Percentiles rank a stretch among this genome's conserved stretches.
Evolutionary conservation across 2,797 vertebrate species (phyloP).

Genomic region (Chanos chanos): DNA sequence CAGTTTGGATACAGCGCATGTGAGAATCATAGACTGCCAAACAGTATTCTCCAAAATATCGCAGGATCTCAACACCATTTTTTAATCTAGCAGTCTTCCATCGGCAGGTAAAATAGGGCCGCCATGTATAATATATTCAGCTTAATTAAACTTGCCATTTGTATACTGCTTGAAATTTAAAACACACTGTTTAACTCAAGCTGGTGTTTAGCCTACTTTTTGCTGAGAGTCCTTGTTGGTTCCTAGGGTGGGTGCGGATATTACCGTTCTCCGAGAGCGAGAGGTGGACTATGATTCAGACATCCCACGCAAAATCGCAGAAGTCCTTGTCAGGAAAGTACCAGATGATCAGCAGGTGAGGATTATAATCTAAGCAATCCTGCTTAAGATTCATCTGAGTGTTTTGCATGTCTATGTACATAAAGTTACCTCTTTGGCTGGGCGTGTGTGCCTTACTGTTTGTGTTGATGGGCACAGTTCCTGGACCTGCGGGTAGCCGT

Average conservation of each 20-base stretch:
- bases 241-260: conserved; percentile 90
- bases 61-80: no score
- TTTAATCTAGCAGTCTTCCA: no score
- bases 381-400: background rate
- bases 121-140: no score
- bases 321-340: conserved; percentile 95
- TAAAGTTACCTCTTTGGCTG: no score
- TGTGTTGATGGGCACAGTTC: conserved; percentile 65
- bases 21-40: no score
- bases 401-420: background rate
- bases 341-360: conserved; percentile 96
- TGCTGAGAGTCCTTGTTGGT: conserved; percentile 12
- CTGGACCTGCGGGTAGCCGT: conserved; percentile 86
- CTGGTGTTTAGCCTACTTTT: background rate
- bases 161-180: no score
- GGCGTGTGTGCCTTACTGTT: background rate
- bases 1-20: background rate
- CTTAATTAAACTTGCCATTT: no score
- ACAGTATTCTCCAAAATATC: no score
- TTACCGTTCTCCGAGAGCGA: conserved; percentile 86
- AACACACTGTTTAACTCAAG: no score
- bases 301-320: conserved; percentile 83
- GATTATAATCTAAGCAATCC: background rate
- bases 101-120: no score
- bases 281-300: conserved; percentile 90